Evolutionary conservation across 1,140 invertebrate species (phyloP), one percentile per base, ranked within the genome.

Genomic region (Lepidotrigona ventralis): DNA sequence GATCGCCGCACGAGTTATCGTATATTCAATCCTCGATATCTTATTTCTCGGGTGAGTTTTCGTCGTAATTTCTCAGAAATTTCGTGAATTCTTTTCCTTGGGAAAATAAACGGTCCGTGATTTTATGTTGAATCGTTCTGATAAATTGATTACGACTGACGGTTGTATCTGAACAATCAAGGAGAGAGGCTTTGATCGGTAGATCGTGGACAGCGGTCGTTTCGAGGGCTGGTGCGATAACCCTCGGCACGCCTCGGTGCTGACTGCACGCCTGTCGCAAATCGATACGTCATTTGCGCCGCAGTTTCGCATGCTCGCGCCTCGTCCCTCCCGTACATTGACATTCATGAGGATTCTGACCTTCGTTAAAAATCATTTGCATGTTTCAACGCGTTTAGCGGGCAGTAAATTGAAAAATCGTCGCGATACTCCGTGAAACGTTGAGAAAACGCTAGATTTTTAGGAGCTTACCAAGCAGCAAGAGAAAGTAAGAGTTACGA

Each of bases 321-420:
- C 58, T 6, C 70, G 73, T 39, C 12, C 56, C 21, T 76, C 17
- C 54, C 83, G 78, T 82, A 74, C 85, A 79, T 83, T 85, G 79
- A 88, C 86, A 89, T 92, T 88, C 88, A 86, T 89, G 88, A 88
- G 90, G 91, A 93, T 93, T 90, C 90, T 92, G 91, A 93, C 91
- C 92, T 94, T 91, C 92, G 91, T 90, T 91, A 92, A 92, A 46
- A n/a, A 89, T 91, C 89, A 93, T 93, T 92, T 92, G 88, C 92
- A 92, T 92, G 92, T 92, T 92, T 92, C 86, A 89, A 90, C 88
- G 88, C 92, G 39, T 93, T 93, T 92, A 92, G 89, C 92, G 89
- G 88, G 85, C 88, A 92, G 92, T 94, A 93, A 93, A 93, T 93
- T 92, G 86, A 90, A 91, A 90, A 93, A 94, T 94, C 92, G 83